A percentile compares a stretch with the other conserved stretches of the same genome.
These are phyloP conservation scores for Carcinoscorpius rotundicauda DNA, from an alignment of 1,140 invertebrate species.

Conservation along the genomic window DNA sequence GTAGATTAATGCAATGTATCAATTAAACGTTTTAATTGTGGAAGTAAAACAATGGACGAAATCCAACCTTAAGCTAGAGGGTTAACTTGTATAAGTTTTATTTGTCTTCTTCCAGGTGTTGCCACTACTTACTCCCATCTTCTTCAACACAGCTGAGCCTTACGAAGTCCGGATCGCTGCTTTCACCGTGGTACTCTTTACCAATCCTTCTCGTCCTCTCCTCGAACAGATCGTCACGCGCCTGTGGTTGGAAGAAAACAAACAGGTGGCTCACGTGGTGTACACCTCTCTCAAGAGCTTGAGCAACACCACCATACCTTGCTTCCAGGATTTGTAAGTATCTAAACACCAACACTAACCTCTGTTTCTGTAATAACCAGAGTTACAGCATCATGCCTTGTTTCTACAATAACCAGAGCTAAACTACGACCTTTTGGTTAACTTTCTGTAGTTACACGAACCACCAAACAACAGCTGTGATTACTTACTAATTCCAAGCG, in stretches of 20 bases:
- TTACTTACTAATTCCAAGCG: too few relatives aligned
- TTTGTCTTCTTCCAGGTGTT: constrained; percentile 8
- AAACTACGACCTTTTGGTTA: too few relatives aligned
- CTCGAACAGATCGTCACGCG: constrained; percentile 20
- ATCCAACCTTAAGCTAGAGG: too few relatives aligned
- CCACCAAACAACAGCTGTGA: too few relatives aligned
- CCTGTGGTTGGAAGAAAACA: constrained; percentile 14
- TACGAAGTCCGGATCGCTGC: constrained; percentile 21
- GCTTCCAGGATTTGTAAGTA: constrained; percentile 6
- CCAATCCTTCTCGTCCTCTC: constrained; percentile 13
- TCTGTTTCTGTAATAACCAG: too few relatives aligned
- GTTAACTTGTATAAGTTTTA: neutral
- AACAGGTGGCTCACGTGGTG: constrained; percentile 16
- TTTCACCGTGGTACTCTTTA: constrained; percentile 16
- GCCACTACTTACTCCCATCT: constrained; percentile 16
- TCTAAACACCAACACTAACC: too few relatives aligned
- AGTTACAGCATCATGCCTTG: too few relatives aligned
- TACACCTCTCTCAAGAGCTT: constrained; percentile 10
- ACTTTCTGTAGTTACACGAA: too few relatives aligned
- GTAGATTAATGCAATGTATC: too few relatives aligned
- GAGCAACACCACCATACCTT: constrained; percentile 14
- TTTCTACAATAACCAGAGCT: too few relatives aligned
- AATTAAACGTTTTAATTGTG: too few relatives aligned
- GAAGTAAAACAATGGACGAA: too few relatives aligned
- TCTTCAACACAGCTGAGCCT: constrained; percentile 19